Base-by-base conservation (phyloP, 2,113 vertebrate species). In the Sprattus sprattus region DNA sequence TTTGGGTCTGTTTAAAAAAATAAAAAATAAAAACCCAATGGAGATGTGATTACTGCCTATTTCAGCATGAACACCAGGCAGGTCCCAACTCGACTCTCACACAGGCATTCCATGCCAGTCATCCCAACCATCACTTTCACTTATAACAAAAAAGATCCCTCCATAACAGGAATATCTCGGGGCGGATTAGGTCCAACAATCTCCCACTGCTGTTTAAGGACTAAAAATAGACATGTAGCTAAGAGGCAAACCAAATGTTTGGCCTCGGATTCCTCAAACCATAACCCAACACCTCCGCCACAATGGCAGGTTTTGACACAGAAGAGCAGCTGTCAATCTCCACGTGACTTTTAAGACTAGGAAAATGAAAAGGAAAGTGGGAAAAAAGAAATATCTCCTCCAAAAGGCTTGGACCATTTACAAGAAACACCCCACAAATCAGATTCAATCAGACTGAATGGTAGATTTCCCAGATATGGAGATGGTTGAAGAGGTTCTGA, bases 1-100 rank as follows among this genome's bases (percentile, higher is more conserved):
- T 86, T 90, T 3, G 60, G 44, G 85, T 85, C 87, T 83, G 83
- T 20, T 86, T 80, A 81, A 64, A 13, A n/a, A 45, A 8, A 82
- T 13, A 83, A 39, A 47, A 44, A 18, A n/a, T n/a, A 45, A 71
- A 25, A 82, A 85, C 32, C 39, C 25, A 49, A 78, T 78, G 28
- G 22, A 85, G 80, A 84, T 71, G 75, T 64, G 16, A 81, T 57
- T 49, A 85, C 52, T 71, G 25, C 4, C 45, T 18, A 25, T 75
- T 57, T 86, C 82, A 86, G 16, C 1, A 44, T 18, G 32, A 57
- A 25, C 57, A 64, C 8, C 50, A 83, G 44, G 50, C 80, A 86
- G 22, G 39, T 52, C 9, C 25, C 32, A 25, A 82, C 46, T 11
- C 83, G 67, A 8, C 20, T 47, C 46, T 28, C 46, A 47, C 28